Percentiles rank a stretch among this genome's conserved stretches.
phyloP scores from a whole-genome alignment of 2,797 vertebrate species.

The Neopelma chrysocephalum region DNA sequence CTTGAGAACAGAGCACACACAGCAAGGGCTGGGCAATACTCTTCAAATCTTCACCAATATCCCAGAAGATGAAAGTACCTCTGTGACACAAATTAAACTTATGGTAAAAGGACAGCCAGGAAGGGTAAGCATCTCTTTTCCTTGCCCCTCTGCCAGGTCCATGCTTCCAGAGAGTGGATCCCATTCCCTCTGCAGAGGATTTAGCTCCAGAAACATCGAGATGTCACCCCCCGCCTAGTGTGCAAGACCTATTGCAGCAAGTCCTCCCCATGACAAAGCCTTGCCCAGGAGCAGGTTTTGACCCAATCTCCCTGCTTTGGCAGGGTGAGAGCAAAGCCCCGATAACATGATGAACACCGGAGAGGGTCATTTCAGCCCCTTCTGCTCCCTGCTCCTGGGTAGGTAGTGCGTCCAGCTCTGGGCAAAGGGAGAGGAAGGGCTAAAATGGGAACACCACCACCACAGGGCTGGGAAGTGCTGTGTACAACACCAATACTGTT shows the following conservation, averaged over 20 bases:
- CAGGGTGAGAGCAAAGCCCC: background rate
- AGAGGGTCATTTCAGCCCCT: background rate
- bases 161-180: background rate
- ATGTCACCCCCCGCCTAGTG: no score
- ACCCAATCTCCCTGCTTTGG: background rate
- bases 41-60: background rate
- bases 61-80: background rate
- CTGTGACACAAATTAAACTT: background rate
- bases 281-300: background rate
- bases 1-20: background rate
- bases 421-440: background rate
- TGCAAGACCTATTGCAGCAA: background rate
- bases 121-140: background rate
- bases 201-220: accelerated
- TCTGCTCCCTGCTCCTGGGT: background rate
- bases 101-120: background rate
- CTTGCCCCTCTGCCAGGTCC: background rate
- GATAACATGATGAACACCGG: background rate
- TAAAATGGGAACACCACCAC: background rate
- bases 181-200: background rate
- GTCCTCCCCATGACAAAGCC: background rate
- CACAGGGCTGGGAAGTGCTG: background rate
- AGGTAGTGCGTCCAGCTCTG: background rate
- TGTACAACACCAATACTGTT: background rate
- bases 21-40: background rate